Base-by-base conservation (phyloP, 2,888 invertebrate species). In the Boloria euphrosyne region DNA sequence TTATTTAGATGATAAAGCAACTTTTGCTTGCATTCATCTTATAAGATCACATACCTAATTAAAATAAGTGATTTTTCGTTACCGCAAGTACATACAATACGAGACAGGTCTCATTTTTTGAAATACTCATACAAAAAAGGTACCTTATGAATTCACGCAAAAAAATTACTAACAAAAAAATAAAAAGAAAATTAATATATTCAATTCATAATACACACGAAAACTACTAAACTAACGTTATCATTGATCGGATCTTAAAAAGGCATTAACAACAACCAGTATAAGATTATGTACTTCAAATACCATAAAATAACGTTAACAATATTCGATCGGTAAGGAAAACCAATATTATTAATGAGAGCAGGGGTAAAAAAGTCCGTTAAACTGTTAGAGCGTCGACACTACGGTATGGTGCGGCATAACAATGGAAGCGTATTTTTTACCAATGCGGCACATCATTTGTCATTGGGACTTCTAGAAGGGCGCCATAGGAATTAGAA, bases 361-460 rank as follows among this genome's bases (percentile, higher is more conserved):
- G 47, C 54, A 61, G 31, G 38, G 62, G 43, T 38, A 51, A 68
- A 71, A 80, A 80, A 72, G 71, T 74, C 80, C 80, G 81, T 84
- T 83, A 81, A 75, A 79, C 79, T 81, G 79, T 81, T 80, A 83
- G 77, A 78, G 80, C 76, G 80, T 79, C 76, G 75, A 72, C 65
- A 58, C 71, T 72, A 76, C 78, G 75, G 76, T 78, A 78, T 75
- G 78, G 79, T 76, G 77, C 67, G 62, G 74, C 74, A 80, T 73
- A 79, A 83, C 84, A 83, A 83, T 83, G 72, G 79, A 70, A 74
- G 62, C 79, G 83, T 80, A 75, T 75, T 82, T 86, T 85, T 87
- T 86, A 84, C 82, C 83, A 87, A 86, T 87, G 85, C 81, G 77
- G 82, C 78, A 80, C 83, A 85, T 90, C 89, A 89, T 91, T 91